phyloP scores from a whole-genome alignment of 1,140 invertebrate species.

The Sminthurinus signatus region DNA sequence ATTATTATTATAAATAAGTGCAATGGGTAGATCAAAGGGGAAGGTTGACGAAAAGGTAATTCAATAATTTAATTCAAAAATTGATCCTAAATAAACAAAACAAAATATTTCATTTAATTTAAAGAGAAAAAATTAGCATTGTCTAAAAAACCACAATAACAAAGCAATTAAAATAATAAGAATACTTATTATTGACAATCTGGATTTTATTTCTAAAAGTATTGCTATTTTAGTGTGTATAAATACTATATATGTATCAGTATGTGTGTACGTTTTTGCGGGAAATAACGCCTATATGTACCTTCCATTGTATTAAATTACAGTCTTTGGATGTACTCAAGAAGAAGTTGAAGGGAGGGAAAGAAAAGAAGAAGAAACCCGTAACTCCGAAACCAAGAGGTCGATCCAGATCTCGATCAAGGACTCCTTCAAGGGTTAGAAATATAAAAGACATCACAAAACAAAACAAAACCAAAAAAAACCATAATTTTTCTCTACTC shows the following conservation, averaged over 20 bases:
- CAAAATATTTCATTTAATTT: no score
- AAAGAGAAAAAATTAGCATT: no score
- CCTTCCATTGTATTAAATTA: no score
- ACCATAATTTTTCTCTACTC: neutral
- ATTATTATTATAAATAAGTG: neutral
- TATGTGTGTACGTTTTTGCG: neutral
- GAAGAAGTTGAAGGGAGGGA: slow-evolving; percentile 21
- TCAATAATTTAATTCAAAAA: neutral
- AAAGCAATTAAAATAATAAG: no score
- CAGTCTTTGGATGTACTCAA: slow-evolving; percentile 20
- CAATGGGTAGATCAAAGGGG: slow-evolving; percentile 28
- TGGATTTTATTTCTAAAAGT: slow-evolving; percentile 4
- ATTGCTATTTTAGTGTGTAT: neutral
- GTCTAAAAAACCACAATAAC: no score
- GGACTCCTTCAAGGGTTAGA: slow-evolving; percentile 28
- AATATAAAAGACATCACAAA: neutral
- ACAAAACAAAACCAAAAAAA: neutral
- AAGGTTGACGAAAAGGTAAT: slow-evolving; percentile 30
- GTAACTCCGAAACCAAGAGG: neutral
- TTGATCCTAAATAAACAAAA: no score
- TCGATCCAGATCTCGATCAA: slow-evolving; percentile 15
- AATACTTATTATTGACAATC: no score
- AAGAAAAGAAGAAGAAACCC: neutral
- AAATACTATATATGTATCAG: no score
- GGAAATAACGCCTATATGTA: neutral